phyloP scores from a whole-genome alignment of 2,113 vertebrate species.

The Hystrix cristata region DNA sequence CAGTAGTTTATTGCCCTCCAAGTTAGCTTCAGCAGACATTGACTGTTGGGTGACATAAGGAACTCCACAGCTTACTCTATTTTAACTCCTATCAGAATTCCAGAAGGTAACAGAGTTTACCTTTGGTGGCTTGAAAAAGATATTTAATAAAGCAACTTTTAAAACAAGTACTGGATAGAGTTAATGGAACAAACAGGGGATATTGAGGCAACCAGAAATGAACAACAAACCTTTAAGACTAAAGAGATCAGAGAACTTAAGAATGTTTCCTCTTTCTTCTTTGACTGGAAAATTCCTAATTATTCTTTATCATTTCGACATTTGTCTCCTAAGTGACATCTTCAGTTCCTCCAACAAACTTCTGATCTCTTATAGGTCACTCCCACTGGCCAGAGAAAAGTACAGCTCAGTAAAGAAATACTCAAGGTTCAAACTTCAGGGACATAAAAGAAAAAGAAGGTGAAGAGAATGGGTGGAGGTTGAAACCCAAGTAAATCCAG shows the following conservation, averaged over 20 bases:
- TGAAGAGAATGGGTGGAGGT: not conserved
- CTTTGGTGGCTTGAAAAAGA: not conserved
- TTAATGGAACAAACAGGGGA: not conserved
- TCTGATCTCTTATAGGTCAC: not conserved
- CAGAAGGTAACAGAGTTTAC: not conserved
- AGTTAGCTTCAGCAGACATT: no score
- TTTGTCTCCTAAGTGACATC: not conserved
- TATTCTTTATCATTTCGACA: not conserved
- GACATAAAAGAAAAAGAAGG: not conserved
- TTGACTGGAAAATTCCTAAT: not conserved
- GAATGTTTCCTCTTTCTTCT: not conserved
- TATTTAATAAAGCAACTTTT: not conserved
- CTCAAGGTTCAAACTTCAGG: not conserved
- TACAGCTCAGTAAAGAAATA: not conserved
- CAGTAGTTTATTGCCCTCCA: no score
- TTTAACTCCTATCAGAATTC: not conserved
- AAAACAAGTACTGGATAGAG: not conserved
- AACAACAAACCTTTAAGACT: not conserved
- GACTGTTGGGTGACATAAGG: no score
- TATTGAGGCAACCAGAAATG: not conserved
- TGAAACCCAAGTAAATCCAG: not conserved
- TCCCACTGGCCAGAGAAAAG: not conserved
- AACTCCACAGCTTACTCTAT: no score
- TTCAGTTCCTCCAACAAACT: not conserved
- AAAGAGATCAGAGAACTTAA: not conserved